Percentiles rank a stretch among this genome's conserved stretches.
Conservation (phyloP, 1,140 invertebrate species). For the Pseudomyrmex flavicornis region DNA sequence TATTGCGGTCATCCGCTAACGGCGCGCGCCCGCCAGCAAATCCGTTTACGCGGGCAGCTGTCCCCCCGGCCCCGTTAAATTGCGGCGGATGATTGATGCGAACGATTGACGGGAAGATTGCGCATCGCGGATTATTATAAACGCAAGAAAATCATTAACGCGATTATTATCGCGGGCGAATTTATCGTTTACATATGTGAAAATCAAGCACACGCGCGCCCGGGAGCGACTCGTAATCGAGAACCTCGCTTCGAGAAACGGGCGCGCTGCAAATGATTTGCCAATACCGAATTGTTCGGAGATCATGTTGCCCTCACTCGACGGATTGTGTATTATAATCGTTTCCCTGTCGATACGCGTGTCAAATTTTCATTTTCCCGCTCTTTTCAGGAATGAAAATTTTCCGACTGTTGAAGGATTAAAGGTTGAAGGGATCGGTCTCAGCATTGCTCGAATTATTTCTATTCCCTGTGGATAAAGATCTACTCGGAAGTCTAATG, state of each 20-base stretch:
- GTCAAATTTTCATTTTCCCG: background rate
- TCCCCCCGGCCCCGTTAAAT: constrained; percentile 58
- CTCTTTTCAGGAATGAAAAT: background rate
- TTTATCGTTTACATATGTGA: constrained; percentile 39
- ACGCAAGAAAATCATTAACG: constrained; percentile 51
- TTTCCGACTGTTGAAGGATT: too few species aligned
- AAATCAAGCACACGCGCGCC: constrained; percentile 6
- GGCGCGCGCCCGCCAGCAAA: constrained; percentile 55
- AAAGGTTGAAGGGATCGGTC: too few species aligned
- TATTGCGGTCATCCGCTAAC: constrained; percentile 72
- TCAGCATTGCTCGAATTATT: too few species aligned
- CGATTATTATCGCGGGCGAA: constrained; percentile 44
- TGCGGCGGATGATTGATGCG: constrained; percentile 67
- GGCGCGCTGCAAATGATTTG: constrained; percentile 27
- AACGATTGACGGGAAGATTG: constrained; percentile 53
- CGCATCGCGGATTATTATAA: constrained; percentile 13
- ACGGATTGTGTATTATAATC: background rate
- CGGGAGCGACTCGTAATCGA: constrained; percentile 26
- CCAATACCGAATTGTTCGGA: constrained; percentile 25
- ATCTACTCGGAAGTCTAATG: background rate
- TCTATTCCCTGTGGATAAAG: background rate
- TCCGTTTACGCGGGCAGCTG: constrained; percentile 68
- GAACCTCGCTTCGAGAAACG: background rate
- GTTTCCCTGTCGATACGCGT: background rate
- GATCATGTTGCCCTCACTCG: background rate